Conservation (phyloP, 2,888 invertebrate species). For the Xiphydria camelus region DNA sequence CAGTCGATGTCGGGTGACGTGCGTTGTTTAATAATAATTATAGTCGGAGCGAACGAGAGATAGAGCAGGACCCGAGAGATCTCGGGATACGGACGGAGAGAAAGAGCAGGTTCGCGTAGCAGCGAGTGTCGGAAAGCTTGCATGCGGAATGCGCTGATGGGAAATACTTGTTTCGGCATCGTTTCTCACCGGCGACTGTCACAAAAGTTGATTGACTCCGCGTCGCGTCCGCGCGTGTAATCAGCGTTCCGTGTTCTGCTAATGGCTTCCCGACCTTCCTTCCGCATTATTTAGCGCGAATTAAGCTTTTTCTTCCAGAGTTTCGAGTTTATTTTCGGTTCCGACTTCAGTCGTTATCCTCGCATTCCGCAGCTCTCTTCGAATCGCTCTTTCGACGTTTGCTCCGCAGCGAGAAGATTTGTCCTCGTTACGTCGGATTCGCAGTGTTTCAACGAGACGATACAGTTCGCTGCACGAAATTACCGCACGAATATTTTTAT, state of each 20-base stretch:
- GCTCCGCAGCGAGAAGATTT: no score
- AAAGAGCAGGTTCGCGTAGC: background rate
- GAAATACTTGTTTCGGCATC: constrained; percentile 47
- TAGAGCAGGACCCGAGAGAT: background rate
- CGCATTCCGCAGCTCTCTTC: no score
- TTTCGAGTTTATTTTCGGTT: no score
- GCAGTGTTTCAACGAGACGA: no score
- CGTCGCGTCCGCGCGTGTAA: background rate
- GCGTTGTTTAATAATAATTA: no score
- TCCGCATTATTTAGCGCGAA: constrained; percentile 17
- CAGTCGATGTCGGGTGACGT: no score
- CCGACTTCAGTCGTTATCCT: no score
- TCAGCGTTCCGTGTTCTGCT: constrained; percentile 9
- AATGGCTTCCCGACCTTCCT: constrained; percentile 12
- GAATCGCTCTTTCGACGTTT: no score
- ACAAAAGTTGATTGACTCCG: constrained; percentile 43
- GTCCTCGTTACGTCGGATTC: no score
- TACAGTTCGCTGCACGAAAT: no score
- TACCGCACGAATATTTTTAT: no score
- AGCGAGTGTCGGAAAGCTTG: constrained; percentile 18
- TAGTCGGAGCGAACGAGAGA: background rate
- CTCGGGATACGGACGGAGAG: background rate
- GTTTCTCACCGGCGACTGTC: constrained; percentile 37
- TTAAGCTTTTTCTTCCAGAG: background rate
- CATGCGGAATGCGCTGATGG: constrained; percentile 43